Evolutionary conservation across 2,113 vertebrate species (phyloP).

Genomic region (Hippocampus zosterae): DNA sequence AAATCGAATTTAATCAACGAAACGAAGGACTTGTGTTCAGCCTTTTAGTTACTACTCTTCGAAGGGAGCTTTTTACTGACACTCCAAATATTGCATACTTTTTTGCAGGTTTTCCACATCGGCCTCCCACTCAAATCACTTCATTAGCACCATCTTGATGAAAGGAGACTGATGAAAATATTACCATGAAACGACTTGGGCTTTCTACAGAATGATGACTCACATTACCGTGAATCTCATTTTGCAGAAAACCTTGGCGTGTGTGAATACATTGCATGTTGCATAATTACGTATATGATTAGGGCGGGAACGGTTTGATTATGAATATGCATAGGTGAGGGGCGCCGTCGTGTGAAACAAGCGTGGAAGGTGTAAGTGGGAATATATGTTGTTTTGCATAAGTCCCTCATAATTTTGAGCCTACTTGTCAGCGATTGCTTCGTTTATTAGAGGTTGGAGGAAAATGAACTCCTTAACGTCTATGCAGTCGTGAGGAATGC

Average conservation of each 20-base stretch:
- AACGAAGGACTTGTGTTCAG: neutral
- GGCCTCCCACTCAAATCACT: conserved; percentile 54
- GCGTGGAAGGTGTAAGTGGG: conserved; percentile 42
- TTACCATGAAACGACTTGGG: conserved; percentile 63
- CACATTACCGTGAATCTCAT: conserved; percentile 35
- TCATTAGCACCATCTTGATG: conserved; percentile 58
- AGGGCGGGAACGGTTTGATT: conserved; percentile 17
- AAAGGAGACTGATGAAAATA: conserved; percentile 56
- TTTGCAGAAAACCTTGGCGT: conserved; percentile 36
- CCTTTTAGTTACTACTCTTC: neutral
- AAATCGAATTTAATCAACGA: neutral
- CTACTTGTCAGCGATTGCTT: conserved; percentile 60
- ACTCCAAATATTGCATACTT: neutral
- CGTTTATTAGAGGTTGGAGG: conserved; percentile 54
- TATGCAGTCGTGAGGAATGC: conserved; percentile 14
- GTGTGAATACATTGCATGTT: conserved; percentile 6
- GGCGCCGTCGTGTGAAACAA: conserved; percentile 39
- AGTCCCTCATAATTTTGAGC: conserved; percentile 64
- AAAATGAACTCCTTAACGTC: conserved; percentile 42
- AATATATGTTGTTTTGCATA: conserved; percentile 67
- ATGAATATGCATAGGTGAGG: conserved; percentile 28
- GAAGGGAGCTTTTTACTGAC: neutral
- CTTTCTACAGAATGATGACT: conserved; percentile 23
- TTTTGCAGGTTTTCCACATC: conserved; percentile 30
- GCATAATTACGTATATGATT: conserved; percentile 18